Conservation (phyloP, 2,113 vertebrate genomes). For the Phaethornis superciliosus region DNA sequence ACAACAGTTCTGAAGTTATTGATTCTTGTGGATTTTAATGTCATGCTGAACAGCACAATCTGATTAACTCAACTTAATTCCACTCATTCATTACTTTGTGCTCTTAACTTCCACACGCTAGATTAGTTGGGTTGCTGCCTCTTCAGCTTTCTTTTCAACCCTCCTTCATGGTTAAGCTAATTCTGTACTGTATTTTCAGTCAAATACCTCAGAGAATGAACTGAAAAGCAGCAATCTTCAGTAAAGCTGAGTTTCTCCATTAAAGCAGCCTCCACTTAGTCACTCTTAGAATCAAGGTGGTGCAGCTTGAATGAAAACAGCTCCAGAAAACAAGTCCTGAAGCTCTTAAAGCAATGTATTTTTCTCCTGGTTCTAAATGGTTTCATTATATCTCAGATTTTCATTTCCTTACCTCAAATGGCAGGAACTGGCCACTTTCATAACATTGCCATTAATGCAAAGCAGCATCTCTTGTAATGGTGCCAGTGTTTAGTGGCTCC, state of each 20-base stretch:
- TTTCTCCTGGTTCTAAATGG: conserved; percentile 17
- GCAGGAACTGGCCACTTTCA: background rate
- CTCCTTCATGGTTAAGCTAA: background rate
- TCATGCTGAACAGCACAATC: background rate
- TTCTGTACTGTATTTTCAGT: background rate
- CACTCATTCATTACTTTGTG: conserved; percentile 1
- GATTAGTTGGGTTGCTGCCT: background rate
- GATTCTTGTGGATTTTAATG: background rate
- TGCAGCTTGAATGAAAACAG: background rate
- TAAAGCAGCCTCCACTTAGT: background rate
- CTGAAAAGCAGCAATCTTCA: background rate
- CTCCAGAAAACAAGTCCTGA: background rate
- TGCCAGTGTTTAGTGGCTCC: conserved; percentile 27
- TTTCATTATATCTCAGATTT: conserved; percentile 13
- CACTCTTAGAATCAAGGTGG: background rate
- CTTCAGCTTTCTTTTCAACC: background rate
- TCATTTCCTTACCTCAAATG: conserved; percentile 33
- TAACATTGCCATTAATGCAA: conserved; percentile 24
- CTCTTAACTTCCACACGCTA: background rate
- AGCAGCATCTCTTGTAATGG: conserved; percentile 9
- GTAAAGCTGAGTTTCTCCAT: background rate
- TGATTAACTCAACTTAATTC: conserved; percentile 26
- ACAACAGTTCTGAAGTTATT: background rate
- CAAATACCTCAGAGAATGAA: background rate
- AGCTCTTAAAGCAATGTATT: conserved; percentile 5